Conservation (phyloP, 2,113 vertebrate genomes). For the Oplegnathus fasciatus region DNA sequence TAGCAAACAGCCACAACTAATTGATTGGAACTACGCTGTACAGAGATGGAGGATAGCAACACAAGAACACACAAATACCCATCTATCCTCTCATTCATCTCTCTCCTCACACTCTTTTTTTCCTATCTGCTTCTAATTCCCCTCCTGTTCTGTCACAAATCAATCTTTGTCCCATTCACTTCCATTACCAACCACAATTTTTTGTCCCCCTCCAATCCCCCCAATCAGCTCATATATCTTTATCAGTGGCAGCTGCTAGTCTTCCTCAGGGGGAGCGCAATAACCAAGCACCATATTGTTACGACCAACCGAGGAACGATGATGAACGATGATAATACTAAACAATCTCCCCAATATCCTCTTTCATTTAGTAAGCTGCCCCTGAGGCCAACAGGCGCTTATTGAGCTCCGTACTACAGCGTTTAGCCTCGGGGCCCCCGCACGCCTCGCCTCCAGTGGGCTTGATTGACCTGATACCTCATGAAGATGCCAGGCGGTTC, state of each 20-base stretch:
- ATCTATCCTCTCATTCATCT: slow-evolving; percentile 17
- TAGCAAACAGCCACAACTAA: slow-evolving; percentile 34
- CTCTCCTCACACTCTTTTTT: background rate
- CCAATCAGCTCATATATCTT: slow-evolving; percentile 50
- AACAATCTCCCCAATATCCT: slow-evolving; percentile 71
- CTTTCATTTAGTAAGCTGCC: slow-evolving; percentile 68
- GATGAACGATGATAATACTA: slow-evolving; percentile 60
- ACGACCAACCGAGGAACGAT: slow-evolving; percentile 28
- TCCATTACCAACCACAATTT: background rate
- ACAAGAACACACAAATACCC: background rate
- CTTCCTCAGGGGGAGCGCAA: slow-evolving; percentile 51
- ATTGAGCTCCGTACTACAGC: slow-evolving; percentile 36
- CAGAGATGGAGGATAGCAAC: background rate
- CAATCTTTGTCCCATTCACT: slow-evolving; percentile 13
- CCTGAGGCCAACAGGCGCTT: slow-evolving; percentile 50
- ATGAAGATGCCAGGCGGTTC: slow-evolving; percentile 34
- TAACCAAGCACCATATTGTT: slow-evolving; percentile 45
- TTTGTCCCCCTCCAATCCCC: slow-evolving; percentile 21
- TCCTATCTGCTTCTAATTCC: background rate
- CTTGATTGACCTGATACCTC: slow-evolving; percentile 55
- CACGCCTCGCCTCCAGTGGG: slow-evolving; percentile 19
- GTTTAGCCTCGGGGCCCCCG: slow-evolving; percentile 39
- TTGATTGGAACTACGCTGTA: slow-evolving; percentile 21
- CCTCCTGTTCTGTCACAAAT: slow-evolving; percentile 18
- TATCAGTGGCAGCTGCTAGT: slow-evolving; percentile 63